Conservation (phyloP, 2,113 vertebrate species). For the Platycercus adscitus region DNA sequence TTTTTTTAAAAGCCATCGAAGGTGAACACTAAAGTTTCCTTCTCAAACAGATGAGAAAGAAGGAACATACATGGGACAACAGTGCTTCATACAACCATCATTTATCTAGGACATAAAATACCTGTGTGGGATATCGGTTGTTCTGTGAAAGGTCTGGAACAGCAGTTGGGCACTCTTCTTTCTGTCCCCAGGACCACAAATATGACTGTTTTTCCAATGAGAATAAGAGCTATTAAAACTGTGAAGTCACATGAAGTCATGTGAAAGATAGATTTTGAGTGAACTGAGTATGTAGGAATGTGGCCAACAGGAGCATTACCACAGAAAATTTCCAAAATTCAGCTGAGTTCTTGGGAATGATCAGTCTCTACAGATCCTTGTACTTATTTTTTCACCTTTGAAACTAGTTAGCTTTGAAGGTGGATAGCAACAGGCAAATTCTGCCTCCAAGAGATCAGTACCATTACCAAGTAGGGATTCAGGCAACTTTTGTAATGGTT, state of each 20-base stretch:
- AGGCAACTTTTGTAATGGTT: background rate
- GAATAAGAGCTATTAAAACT: background rate
- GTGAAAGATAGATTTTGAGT: background rate
- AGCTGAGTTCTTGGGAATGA: rapidly evolving
- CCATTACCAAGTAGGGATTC: background rate
- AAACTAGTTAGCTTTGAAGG: background rate
- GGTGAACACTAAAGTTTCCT: background rate
- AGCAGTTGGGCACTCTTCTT: background rate
- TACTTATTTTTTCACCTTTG: background rate
- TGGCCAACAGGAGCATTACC: background rate
- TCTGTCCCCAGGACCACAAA: background rate
- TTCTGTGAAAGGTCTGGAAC: background rate
- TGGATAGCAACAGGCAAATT: background rate
- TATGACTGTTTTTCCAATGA: background rate
- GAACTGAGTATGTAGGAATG: background rate
- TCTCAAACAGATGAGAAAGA: background rate
- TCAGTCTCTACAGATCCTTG: background rate
- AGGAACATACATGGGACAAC: background rate
- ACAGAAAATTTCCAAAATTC: background rate
- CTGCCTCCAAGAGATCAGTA: background rate
- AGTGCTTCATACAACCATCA: background rate
- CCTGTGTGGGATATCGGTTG: background rate
- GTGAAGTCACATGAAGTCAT: background rate
- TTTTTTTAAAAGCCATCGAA: background rate
- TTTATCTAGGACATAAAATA: background rate